These are phyloP conservation scores for Melanotaenia boesemani DNA, from an alignment of 2,797 vertebrate genomes.

Conservation along the genomic window DNA sequence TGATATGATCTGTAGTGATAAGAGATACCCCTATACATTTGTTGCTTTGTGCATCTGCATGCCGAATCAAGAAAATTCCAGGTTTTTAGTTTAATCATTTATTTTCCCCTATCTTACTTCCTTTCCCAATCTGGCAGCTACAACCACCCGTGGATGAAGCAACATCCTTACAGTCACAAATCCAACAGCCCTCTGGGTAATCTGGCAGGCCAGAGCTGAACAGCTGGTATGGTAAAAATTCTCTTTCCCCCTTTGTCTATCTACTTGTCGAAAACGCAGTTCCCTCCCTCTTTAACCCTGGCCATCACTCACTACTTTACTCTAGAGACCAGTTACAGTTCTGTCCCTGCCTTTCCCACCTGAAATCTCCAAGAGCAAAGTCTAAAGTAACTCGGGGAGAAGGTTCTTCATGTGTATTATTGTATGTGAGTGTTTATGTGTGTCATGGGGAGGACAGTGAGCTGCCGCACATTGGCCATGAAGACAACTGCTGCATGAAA, in stretches of 20 bases:
- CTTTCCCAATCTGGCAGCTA: constrained; percentile 75
- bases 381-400: constrained; percentile 31
- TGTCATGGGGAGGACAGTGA: constrained; percentile 37
- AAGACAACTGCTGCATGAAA: constrained; percentile 54
- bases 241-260: constrained; percentile 55
- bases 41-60: background rate
- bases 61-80: constrained; percentile 42
- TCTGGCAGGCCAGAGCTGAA: constrained; percentile 78
- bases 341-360: constrained; percentile 49
- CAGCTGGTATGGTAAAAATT: constrained; percentile 80
- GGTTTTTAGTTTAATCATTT: constrained; percentile 23
- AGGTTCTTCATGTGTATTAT: constrained; percentile 10
- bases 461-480: constrained; percentile 34
- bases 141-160: constrained; percentile 64
- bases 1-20: constrained; percentile 7
- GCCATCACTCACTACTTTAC: background rate
- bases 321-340: constrained; percentile 48
- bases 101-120: background rate
- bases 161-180: constrained; percentile 73
- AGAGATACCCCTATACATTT: background rate
- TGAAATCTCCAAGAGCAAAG: constrained; percentile 42
- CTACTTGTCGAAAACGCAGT: constrained; percentile 56
- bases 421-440: background rate
- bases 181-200: constrained; percentile 80
- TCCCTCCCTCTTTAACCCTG: constrained; percentile 53